These are phyloP conservation scores for Pteropus rufus DNA, from an alignment of 2,797 vertebrate species.

Conservation along the genomic window DNA sequence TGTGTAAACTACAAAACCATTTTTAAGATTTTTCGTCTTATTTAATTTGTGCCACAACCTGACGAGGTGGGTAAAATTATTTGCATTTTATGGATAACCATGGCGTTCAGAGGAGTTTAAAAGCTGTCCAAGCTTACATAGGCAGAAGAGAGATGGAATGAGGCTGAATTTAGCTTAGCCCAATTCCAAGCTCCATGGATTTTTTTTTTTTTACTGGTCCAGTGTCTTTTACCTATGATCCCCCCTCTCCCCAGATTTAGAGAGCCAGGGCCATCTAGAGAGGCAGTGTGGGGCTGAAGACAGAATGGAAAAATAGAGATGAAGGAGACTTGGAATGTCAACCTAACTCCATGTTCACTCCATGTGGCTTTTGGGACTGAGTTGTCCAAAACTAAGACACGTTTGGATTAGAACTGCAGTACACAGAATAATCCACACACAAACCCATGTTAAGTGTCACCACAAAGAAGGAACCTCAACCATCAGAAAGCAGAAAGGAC, in stretches of 20 bases:
- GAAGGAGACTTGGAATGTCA: background rate
- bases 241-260: background rate
- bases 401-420: background rate
- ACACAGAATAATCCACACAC: rapidly evolving
- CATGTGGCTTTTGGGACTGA: background rate
- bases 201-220: background rate
- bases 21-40: background rate
- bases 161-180: background rate
- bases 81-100: background rate
- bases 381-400: background rate
- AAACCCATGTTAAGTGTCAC: background rate
- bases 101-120: background rate
- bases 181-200: background rate
- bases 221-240: background rate
- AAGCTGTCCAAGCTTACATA: background rate
- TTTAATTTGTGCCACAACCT: background rate
- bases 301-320: background rate
- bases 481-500: background rate
- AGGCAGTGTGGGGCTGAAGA: too few relatives aligned
- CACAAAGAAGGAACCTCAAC: background rate
- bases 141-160: background rate
- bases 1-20: background rate
- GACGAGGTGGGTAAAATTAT: background rate
- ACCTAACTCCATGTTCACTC: background rate
- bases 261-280: background rate